These are phyloP conservation scores for Magallana gigas DNA, from an alignment of 1,140 invertebrate species.

Conservation along the genomic window DNA sequence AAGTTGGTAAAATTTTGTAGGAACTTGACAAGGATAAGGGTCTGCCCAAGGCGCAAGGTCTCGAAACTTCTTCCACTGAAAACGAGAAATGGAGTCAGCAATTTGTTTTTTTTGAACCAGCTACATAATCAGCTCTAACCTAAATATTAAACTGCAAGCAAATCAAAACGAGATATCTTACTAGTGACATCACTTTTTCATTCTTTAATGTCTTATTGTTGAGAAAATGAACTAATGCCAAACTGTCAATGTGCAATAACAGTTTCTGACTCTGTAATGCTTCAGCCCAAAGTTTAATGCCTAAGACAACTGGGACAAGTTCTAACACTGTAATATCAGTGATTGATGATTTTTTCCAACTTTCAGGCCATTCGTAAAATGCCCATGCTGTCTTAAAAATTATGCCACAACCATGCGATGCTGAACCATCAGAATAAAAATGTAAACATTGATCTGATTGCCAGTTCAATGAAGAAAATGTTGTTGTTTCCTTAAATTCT, in stretches of 20 bases:
- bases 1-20: too few species aligned
- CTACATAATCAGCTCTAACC: background rate
- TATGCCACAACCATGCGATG: too few species aligned
- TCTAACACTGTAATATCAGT: too few species aligned
- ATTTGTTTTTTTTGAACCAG: background rate
- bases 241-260: background rate
- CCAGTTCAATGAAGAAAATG: too few species aligned
- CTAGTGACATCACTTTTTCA: too few species aligned
- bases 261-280: conserved; percentile 6
- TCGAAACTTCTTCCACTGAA: conserved; percentile 30
- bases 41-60: background rate
- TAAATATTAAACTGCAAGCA: background rate
- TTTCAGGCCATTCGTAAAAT: too few species aligned
- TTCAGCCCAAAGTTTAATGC: background rate
- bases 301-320: conserved; percentile 34
- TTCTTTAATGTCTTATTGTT: conserved; percentile 34
- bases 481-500: too few species aligned
- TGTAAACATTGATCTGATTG: too few species aligned
- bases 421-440: too few species aligned
- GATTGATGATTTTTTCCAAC: too few species aligned
- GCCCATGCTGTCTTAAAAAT: too few species aligned
- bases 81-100: background rate
- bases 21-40: background rate
- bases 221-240: conserved; percentile 24
- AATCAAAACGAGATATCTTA: too few species aligned